phyloP scores from a whole-genome alignment of 1,140 invertebrate species.

The Metopolophium dirhodum region DNA sequence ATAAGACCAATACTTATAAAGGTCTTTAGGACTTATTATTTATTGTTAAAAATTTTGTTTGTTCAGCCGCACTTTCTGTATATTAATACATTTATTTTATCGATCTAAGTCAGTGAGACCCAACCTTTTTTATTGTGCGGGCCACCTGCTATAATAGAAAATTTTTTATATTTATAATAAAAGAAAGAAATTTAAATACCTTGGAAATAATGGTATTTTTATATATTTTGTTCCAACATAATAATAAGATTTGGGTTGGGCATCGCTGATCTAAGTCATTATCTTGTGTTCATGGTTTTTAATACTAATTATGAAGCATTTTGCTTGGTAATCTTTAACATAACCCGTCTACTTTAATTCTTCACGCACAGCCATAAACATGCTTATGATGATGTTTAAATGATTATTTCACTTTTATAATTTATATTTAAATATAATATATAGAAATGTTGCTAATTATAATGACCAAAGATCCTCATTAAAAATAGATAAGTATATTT shows the following conservation, averaged over 20 bases:
- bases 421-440: not conserved
- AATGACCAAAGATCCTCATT: slow-evolving; percentile 11
- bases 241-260: not conserved
- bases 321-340: not conserved
- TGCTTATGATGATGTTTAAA: not conserved
- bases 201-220: not conserved
- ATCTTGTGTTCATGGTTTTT: not conserved
- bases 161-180: not conserved
- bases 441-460: not conserved
- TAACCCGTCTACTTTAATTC: not conserved
- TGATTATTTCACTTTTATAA: not conserved
- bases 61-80: not conserved
- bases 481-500: slow-evolving; percentile 17
- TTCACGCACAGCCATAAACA: not conserved
- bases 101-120: not conserved
- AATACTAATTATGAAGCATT: not conserved
- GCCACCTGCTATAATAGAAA: not conserved
- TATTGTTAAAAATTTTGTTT: not conserved
- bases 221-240: not conserved
- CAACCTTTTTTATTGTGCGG: not conserved
- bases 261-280: not conserved
- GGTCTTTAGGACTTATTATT: not conserved
- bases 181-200: not conserved
- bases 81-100: not conserved
- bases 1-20: not conserved